Base-by-base conservation (phyloP, 2,797 vertebrate genomes). In the Halcyon leucocephala region DNA sequence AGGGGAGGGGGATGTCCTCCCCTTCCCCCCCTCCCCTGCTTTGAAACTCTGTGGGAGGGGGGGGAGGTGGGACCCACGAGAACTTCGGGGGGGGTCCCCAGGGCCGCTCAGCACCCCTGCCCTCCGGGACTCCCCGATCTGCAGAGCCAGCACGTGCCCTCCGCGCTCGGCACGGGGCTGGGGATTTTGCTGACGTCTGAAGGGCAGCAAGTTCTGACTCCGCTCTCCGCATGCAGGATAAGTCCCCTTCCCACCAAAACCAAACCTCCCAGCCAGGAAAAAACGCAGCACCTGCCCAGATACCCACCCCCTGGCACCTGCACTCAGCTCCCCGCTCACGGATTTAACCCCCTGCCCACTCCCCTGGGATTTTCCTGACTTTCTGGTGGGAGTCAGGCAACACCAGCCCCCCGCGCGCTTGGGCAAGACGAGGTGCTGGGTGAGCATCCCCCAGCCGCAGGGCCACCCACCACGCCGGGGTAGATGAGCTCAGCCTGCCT, bases 121-220 rank as follows among this genome's bases (percentile, higher is more conserved):
- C 4, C 90, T 22, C 37, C 13, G 37, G 95, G 94, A 83, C 83
- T 79, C 71, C 79, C 71, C 14, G 28, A 91, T 54, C 71, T 91
- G 96, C 96, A 51, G 89, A 97, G 84, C 96, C 89, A 93, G 95
- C 94, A 25, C 62, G 58, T 70, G 87, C 69, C 35, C 35, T 37
- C 35, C 39, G 0, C 2, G 5, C 70, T 93, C 85, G n/a, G 78
- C 91, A 26, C 49, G 81, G 60, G 42, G 79, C 58, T 41, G 48
- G 57, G 62, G 79, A 88, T 96, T 92, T 41, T 86, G 91, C 90
- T 88, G 95, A 79, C 15, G 17, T 64, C 41, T 46, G 16, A 57
- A 95, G 89, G 86, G 89, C 92, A 90, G 21, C 2, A 67, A 78
- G 76, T 83, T 84, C 71, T 74, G 49, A 0, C 66, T 73, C 51